Evolutionary conservation across 2,888 invertebrate species (phyloP), one percentile per base, ranked within the genome.

Genomic region (Schizotus pectinicornis): DNA sequence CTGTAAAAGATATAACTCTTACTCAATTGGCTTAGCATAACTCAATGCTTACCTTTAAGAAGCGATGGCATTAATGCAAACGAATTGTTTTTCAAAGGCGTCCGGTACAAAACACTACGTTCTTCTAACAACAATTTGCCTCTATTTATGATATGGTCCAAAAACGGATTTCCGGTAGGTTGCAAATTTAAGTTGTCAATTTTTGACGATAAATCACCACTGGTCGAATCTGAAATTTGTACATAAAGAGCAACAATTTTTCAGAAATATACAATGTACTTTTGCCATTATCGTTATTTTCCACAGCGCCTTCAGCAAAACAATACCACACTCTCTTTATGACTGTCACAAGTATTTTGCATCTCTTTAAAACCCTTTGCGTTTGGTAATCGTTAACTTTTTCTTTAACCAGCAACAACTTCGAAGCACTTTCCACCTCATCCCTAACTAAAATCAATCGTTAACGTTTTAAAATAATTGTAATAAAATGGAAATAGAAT

Each of bases 41-140:
- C 8, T 39, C 12, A 38, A 7, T 6, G 8, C 7, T 9, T 49
- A 7, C 22, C 5, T 22, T 22, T 22, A 22, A 22, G 2, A 22
- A 22, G 2, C 5, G 22, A 3, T 22, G 22, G 22, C 22, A 22
- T 22, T 22, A 5, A 22, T 2, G 22, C 2, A 22, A 22, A 22
- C 5, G 22, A 22, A 22, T 22, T 5, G 13, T 46, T 65, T 61
- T 70, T 65, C 31, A 51, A 48, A 8, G 73, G 71, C 7, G 69
- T 74, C 47, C 62, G 67, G 61, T 75, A 74, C 34, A 77, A 63
- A 33, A 77, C 68, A 59, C 78, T 79, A 14, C 77, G 63, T 41
- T 78, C 73, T 64, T 75, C 72, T 14, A 77, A 56, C 47, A 78
- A 71, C 57, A 75, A 63, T 60, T 72, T 68, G 8, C 76, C 75